Base-by-base conservation (phyloP, 2,797 vertebrate species). In the Pristis pectinata region DNA sequence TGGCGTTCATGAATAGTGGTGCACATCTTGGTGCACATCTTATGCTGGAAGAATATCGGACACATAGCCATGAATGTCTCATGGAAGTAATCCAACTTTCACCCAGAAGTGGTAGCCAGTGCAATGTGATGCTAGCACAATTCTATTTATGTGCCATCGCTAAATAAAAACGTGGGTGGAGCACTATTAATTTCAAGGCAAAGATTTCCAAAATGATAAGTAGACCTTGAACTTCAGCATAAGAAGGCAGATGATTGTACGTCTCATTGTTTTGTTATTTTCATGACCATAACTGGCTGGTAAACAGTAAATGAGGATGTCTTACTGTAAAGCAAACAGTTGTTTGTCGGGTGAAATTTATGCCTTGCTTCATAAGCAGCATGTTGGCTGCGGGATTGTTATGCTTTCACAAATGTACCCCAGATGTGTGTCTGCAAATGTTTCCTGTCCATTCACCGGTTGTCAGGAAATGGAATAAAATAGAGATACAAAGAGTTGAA, bases 381-480 rank as follows among this genome's bases (percentile, higher is more conserved):
- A 27, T 72, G 41, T 44, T 93, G 91, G 91, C 61, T 30, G 0
- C 2, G 37, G 37, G 41, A 27, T 72, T 93, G 91, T 93, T 67
- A 93, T 49, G 70, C 91, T 17, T 93, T 93, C 22, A 13, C 37
- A 93, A 93, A 93, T 93, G 91, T 44, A 93, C n/a, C 91, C 91
- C 91, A 93, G 91, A 93, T 93, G 91, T 93, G 44, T 13, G 91
- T 93, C 91, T 93, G 64, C 37, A 70, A 72, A 93, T 5, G 24
- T 72, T 93, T 93, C 91, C 91, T 93, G 91, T 72, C 67, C 91
- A 44, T 64, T 67, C 87, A 64, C 87, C n/a, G 61, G 7, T 61
- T 70, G 61, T 70, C 91, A 93, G 91, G 91, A 93, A 93, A 93
- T 93, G 91, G 91, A 93, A 49, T 72, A 93, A 93, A 93, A 93